Conservation (phyloP, 2,888 invertebrate species). For the Drosophila monieri region DNA sequence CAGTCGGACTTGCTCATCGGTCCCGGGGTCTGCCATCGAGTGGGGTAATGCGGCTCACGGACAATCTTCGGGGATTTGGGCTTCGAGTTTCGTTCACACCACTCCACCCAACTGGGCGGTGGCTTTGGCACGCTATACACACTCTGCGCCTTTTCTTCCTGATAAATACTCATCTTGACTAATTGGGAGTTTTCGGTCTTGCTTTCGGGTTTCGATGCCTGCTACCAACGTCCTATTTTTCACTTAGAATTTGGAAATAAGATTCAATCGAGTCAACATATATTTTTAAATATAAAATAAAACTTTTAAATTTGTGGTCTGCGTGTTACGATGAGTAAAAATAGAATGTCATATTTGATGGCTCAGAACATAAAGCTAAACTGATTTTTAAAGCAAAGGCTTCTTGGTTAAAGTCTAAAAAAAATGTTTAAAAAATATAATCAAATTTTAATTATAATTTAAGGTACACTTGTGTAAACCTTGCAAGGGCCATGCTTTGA, state of each 20-base stretch:
- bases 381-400: not conserved
- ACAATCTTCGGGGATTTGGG: constrained; percentile 6
- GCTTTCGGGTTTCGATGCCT: not conserved
- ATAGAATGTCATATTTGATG: not conserved
- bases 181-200: not conserved
- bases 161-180: constrained; percentile 7
- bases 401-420: not conserved
- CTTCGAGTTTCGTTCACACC: constrained; percentile 38
- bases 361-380: not conserved
- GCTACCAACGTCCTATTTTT: not conserved
- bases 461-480: too few relatives aligned
- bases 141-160: constrained; percentile 5
- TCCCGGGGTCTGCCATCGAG: constrained; percentile 65
- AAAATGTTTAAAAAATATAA: too few relatives aligned
- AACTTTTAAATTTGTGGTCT: constrained; percentile 9
- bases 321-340: not conserved
- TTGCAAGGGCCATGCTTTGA: too few relatives aligned
- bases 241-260: constrained; percentile 18
- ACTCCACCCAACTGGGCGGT: constrained; percentile 36
- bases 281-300: constrained; percentile 1
- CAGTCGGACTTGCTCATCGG: constrained; percentile 73
- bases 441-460: too few relatives aligned
- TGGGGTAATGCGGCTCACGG: constrained; percentile 17
- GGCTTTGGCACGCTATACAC: not conserved
- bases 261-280: not conserved